These are phyloP conservation scores for Dioctria linearis DNA, from an alignment of 2,888 invertebrate genomes.

Conservation along the genomic window DNA sequence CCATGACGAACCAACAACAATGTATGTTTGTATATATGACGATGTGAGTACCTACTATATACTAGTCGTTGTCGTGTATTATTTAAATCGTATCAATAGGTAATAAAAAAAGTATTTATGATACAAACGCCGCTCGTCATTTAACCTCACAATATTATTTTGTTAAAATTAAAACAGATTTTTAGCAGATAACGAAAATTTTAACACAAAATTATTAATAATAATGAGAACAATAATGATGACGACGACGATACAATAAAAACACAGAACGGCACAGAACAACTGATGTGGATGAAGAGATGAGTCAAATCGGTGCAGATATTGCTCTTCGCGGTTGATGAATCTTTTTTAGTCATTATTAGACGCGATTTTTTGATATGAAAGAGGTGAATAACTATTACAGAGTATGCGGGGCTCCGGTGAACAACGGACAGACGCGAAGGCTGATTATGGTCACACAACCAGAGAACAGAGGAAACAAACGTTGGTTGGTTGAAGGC, in stretches of 20 bases:
- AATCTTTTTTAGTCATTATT: conserved; percentile 39
- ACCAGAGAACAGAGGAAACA: conserved; percentile 39
- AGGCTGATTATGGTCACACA: conserved; percentile 43
- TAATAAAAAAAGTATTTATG: too few species aligned
- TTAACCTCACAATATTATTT: too few species aligned
- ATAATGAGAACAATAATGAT: conserved; percentile 15
- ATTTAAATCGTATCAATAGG: too few species aligned
- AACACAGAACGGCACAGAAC: conserved; percentile 18
- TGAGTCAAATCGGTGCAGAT: conserved; percentile 34
- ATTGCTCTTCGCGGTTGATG: conserved; percentile 45
- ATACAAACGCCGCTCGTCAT: too few species aligned
- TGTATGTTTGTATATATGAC: neutral
- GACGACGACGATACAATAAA: conserved; percentile 1
- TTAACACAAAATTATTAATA: conserved; percentile 12
- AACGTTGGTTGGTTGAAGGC: neutral
- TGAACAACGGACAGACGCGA: conserved; percentile 22
- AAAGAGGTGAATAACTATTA: conserved; percentile 41
- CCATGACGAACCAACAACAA: neutral
- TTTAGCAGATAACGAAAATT: neutral
- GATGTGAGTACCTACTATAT: neutral
- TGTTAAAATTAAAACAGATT: too few species aligned
- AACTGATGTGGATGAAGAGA: conserved; percentile 6
- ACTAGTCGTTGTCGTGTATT: neutral
- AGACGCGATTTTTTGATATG: neutral
- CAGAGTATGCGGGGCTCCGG: conserved; percentile 25